Evolutionary conservation across 2,113 vertebrate genomes (phyloP).

Genomic region (Aix galericulata): DNA sequence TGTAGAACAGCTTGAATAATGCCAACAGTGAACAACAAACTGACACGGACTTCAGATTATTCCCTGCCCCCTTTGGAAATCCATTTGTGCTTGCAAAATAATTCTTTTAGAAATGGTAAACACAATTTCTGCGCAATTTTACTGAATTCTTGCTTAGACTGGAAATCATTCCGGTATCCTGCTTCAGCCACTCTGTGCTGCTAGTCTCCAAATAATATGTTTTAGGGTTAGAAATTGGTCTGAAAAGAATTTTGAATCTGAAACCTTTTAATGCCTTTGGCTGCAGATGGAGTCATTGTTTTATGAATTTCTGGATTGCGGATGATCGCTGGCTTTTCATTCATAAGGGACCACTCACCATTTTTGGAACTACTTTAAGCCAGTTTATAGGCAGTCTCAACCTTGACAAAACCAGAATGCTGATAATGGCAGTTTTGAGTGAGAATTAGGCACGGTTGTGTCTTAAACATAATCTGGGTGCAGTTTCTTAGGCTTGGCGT

Average conservation of each 20-base stretch:
- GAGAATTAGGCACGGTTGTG: not conserved
- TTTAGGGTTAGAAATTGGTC: not conserved
- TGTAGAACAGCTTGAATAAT: not conserved
- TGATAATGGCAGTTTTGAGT: not conserved
- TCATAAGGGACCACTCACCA: not conserved
- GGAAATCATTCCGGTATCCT: constrained; percentile 1
- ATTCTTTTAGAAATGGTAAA: constrained; percentile 32
- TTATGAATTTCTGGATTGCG: not conserved
- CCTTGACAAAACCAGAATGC: constrained; percentile 7
- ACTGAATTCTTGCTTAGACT: constrained; percentile 17
- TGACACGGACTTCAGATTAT: not conserved
- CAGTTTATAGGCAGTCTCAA: not conserved
- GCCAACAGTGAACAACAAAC: not conserved
- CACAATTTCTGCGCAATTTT: not conserved
- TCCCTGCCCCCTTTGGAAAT: not conserved
- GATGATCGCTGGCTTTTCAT: not conserved
- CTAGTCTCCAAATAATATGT: not conserved
- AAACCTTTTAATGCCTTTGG: constrained; percentile 43
- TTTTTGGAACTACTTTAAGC: constrained; percentile 26
- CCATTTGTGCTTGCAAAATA: constrained; percentile 21
- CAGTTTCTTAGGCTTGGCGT: not conserved
- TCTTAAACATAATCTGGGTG: not conserved
- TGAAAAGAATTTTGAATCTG: not conserved
- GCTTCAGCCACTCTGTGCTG: not conserved
- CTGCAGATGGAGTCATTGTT: constrained; percentile 50